Percentiles rank a stretch among this genome's conserved stretches.
Conservation (phyloP, 37 sponge, comb jelly and placozoan species). For the Cladorhizidae sp. region DNA sequence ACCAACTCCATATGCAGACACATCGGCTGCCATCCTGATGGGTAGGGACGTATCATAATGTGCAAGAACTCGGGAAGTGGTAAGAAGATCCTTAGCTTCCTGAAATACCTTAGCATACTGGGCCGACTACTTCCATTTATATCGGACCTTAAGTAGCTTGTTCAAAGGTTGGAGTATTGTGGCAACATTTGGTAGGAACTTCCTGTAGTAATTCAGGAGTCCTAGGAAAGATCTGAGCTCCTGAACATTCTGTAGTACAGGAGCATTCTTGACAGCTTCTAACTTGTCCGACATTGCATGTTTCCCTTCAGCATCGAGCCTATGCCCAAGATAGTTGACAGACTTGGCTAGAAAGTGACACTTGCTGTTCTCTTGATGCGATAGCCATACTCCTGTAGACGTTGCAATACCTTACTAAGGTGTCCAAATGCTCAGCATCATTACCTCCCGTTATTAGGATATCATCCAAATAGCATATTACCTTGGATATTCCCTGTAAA, state of each 20-base stretch:
- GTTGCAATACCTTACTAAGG: too few species aligned
- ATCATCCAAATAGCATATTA: slow-evolving; percentile 10
- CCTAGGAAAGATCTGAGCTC: slow-evolving; percentile 6
- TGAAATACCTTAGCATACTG: neutral
- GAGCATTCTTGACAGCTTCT: slow-evolving; percentile 13
- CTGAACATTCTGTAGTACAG: slow-evolving; percentile 24
- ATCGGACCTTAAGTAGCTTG: neutral
- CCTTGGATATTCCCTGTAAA: slow-evolving; percentile 13
- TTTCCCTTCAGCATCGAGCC: slow-evolving; percentile 3
- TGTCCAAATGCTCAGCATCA: slow-evolving; percentile 5
- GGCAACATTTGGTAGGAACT: slow-evolving; percentile 17
- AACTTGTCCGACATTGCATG: slow-evolving; percentile 10
- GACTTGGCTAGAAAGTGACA: neutral
- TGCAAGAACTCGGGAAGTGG: neutral
- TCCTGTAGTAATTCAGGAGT: slow-evolving; percentile 18
- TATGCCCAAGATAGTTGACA: slow-evolving; percentile 30
- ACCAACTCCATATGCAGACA: neutral
- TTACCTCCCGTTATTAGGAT: neutral
- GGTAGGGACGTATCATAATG: slow-evolving; percentile 3
- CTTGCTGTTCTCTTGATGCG: neutral
- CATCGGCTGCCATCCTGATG: neutral
- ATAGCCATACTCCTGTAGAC: neutral
- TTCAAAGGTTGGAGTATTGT: slow-evolving; percentile 10
- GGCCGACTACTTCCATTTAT: neutral
- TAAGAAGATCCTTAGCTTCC: neutral